Percentiles rank a stretch among this genome's conserved stretches.
These are phyloP conservation scores for Brenthis daphne DNA, from an alignment of 2,888 invertebrate genomes.

Conservation along the genomic window DNA sequence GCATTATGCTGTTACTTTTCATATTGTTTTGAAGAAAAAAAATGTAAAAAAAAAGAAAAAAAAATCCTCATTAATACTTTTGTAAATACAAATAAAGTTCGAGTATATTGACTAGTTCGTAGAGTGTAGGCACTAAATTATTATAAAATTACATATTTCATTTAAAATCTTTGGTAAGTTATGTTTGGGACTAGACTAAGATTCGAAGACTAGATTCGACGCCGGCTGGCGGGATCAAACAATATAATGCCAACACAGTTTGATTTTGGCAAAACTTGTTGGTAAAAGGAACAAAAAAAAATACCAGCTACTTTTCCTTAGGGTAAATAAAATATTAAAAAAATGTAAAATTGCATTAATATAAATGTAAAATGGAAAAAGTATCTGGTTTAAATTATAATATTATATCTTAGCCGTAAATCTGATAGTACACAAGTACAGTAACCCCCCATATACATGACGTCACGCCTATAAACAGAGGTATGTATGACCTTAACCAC, in stretches of 20 bases:
- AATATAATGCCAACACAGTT: background rate
- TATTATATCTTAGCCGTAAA: slow-evolving; percentile 58
- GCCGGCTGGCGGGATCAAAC: slow-evolving; percentile 11
- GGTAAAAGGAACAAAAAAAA: slow-evolving; percentile 1
- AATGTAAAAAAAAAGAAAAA: slow-evolving; percentile 2
- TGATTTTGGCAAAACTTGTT: background rate
- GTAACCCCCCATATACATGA: slow-evolving; percentile 92
- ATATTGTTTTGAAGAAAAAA: background rate
- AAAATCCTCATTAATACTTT: slow-evolving; percentile 22
- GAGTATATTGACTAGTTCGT: slow-evolving; percentile 70
- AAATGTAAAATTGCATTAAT: background rate
- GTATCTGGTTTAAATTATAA: slow-evolving; percentile 9
- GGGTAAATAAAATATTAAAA: slow-evolving; percentile 9
- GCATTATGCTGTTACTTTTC: slow-evolving; percentile 55
- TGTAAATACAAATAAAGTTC: slow-evolving; percentile 32
- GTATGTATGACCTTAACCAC: slow-evolving; percentile 85
- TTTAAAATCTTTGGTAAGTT: slow-evolving; percentile 58
- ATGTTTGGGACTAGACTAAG: slow-evolving; percentile 41
- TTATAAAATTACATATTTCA: slow-evolving; percentile 26
- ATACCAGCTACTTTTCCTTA: background rate
- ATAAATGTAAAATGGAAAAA: background rate
- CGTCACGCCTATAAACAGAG: slow-evolving; percentile 93
- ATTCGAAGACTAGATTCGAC: slow-evolving; percentile 52
- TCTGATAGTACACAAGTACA: slow-evolving; percentile 73
- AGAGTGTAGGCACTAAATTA: slow-evolving; percentile 47